Base-by-base conservation (phyloP, 2,888 invertebrate genomes). In the Cryptus armator region DNA sequence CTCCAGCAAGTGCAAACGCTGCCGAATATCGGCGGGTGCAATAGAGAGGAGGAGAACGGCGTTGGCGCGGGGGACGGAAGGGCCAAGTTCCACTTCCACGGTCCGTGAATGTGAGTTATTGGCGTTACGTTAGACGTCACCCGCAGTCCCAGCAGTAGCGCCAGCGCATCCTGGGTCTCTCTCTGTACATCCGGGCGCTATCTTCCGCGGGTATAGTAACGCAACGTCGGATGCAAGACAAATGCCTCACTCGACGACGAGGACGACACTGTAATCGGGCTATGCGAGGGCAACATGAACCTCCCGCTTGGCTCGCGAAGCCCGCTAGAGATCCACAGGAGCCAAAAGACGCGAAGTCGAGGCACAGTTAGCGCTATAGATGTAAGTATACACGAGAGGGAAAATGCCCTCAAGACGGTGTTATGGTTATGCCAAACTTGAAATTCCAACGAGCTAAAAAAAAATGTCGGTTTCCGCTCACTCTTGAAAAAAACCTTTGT, bases 121-220 rank as follows among this genome's bases (percentile, higher is more conserved):
- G 91, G 91, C 89, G 89, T 90, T 91, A 90, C 91, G 89, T 91
- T 91, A 90, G 83, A 91, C 90, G 91, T 91, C 91, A 90, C 87
- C 86, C 87, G 89, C 91, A 91, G 91, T 72, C 66, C 56, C 56
- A 43, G 72, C 83, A 80, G 77, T 84, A 77, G 77, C 68, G 87
- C 24, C 10, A 56, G 87, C 84, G 82, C 87, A 87, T 86, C 85
- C 84, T 71, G 85, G 72, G 86, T 81, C 77, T 53, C 66, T 66
- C 67, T 51, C 66, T 56, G 48, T 51, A 1, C 19, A 12, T 16
- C 64, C n/a, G 56, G 51, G 43, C 71, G 67, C 79, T 53, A 81
- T 80, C 84, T 72, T 83, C 66, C 46, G 7, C 16, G 16, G 16
- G 59, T 64, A 75, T 16, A 56, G 68, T 32, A 75, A 88, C 84